Evolutionary conservation across 2,888 invertebrate species (phyloP), one percentile per base, ranked within the genome.

Genomic region (Latrodectus elegans): DNA sequence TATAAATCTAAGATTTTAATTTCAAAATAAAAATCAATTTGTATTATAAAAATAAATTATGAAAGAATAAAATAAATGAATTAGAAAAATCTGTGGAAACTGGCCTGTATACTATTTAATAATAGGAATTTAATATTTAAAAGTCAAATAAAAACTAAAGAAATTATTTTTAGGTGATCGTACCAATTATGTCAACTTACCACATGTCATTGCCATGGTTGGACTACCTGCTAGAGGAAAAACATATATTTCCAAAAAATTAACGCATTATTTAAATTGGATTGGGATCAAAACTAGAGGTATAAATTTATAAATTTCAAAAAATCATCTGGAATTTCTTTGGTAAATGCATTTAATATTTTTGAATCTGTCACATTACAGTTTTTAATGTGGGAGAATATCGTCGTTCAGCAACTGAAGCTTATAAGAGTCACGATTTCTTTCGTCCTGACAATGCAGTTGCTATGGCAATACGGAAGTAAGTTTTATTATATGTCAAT

Each of bases 341-440:
- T 51, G 26, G 11, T 38, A 75, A 9, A 15, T 26, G n/a, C 1
- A 3, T 8, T 1, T 55, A 38, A 17, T n/a, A 15, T 60, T 49
- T 22, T 26, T 11, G n/a, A 12, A 11, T 0, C 0, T 68, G 10
- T 15, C n/a, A 4, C 4, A 38, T 38, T 6, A 22, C 93, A 96
- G 99, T 99, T 81, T 99, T 99, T 94, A 99, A 99, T 93, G 94
- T 99, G 90, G 99, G 99, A 38, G 99, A 99, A 93, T 99, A 99
- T 93, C 94, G 99, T 87, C 94, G 99, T 80, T 97, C 96, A 92
- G 98, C 97, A 12, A 99, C 99, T 11, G 95, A 96, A n/a, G 96
- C 97, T 1, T 98, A 98, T 93, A 96, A 96, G 90, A 97, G 95
- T 91, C 99, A 98, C 92, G 98, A 99, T 91, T 99, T 99, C 94